Percentiles rank a stretch among this genome's conserved stretches.
phyloP scores from a whole-genome alignment of 2,888 invertebrate species.

The Dione juno region DNA sequence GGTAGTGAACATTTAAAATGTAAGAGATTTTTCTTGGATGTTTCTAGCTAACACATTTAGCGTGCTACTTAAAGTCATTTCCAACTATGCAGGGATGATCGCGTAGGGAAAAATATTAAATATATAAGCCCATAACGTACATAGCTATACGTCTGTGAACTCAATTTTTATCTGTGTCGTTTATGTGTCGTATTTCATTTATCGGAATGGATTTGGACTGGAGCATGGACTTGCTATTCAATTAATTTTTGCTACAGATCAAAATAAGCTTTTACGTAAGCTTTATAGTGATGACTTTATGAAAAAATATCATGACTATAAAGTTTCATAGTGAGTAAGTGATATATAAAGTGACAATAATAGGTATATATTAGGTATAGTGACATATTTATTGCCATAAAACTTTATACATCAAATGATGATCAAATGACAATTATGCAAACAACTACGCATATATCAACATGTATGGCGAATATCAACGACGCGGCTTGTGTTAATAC shows the following conservation, averaged over 20 bases:
- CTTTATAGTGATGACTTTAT: not conserved
- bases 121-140: not conserved
- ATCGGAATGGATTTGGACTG: slow-evolving; percentile 17
- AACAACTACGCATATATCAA: no score
- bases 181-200: slow-evolving; percentile 13
- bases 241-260: not conserved
- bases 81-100: not conserved
- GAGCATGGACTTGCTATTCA: not conserved
- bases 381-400: no score
- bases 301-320: not conserved
- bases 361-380: no score
- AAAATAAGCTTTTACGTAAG: not conserved
- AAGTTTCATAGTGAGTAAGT: no score
- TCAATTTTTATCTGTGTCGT: slow-evolving; percentile 3
- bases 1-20: no score
- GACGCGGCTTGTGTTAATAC: no score
- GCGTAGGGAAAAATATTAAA: slow-evolving; percentile 2
- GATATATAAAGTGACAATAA: no score
- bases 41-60: not conserved
- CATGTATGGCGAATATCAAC: no score
- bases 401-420: no score
- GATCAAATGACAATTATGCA: no score
- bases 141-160: not conserved
- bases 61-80: not conserved
- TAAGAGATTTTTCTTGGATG: not conserved